phyloP scores from a whole-genome alignment of 2,797 vertebrate genomes.

The Sorex maritimensis region DNA sequence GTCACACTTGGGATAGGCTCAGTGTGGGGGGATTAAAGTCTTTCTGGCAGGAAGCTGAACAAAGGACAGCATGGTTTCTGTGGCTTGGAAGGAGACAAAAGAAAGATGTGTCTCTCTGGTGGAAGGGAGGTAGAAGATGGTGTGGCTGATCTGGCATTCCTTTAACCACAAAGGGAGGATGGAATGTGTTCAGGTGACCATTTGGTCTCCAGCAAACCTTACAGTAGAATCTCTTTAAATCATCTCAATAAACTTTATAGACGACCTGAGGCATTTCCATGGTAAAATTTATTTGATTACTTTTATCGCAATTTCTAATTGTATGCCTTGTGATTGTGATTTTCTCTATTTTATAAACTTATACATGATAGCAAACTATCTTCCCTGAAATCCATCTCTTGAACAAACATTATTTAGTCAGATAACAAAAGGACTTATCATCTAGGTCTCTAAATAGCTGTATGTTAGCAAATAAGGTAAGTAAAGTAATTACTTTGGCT shows the following conservation, averaged over 20 bases:
- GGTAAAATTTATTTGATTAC: conserved; percentile 18
- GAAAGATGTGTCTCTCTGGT: no score
- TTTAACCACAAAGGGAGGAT: no score
- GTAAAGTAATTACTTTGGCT: no score
- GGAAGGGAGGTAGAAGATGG: no score
- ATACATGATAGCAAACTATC: conserved; percentile 17
- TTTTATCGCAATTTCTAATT: conserved; percentile 31
- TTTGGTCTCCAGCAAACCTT: no score
- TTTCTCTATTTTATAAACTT: neutral
- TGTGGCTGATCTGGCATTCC: no score
- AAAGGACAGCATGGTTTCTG: no score
- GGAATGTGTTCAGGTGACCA: no score
- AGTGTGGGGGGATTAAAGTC: no score
- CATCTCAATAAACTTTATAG: neutral
- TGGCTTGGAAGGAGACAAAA: no score
- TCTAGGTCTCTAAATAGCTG: neutral
- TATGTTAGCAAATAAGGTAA: neutral
- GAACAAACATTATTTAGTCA: conserved; percentile 10
- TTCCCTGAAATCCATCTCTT: neutral
- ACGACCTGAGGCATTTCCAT: conserved; percentile 8
- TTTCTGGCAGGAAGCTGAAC: no score
- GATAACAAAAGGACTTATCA: neutral
- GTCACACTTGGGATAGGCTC: no score
- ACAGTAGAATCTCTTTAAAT: neutral
- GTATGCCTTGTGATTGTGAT: conserved; percentile 1